Evolutionary conservation across 2,113 vertebrate species (phyloP), one percentile per base, ranked within the genome.

Genomic region (Aspiorhynchus laticeps): DNA sequence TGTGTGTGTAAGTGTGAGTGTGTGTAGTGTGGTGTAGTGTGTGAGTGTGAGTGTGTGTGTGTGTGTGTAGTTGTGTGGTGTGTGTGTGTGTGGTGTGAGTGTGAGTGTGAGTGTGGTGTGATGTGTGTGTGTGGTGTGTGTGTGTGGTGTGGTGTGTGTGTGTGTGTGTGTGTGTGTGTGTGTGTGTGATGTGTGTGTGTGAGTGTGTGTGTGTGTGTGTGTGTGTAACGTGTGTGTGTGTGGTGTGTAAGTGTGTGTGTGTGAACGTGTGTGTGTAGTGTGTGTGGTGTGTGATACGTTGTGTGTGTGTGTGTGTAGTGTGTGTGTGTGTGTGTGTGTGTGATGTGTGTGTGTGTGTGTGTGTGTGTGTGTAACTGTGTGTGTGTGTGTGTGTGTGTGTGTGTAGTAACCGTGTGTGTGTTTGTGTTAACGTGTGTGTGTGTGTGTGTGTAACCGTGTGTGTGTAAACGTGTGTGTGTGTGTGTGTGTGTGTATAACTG

Each of bases 51-150:
- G 28, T 69, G 7, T 33, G 28, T 19, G 67, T 19, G 33, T 24
- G 21, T 74, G 38, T 38, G n/a, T n/a, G n/a, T n/a, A n/a, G n/a
- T n/a, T 46, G 53, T 24, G 85, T 48, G 26, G 71, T 84, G 67
- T 77, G 9, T 11, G 28, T 69, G 7, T 33, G 28, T 19, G 67
- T 19, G 33, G n/a, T n/a, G n/a, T n/a, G n/a, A n/a, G n/a, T n/a
- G n/a, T n/a, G n/a, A n/a, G n/a, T n/a, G n/a, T n/a, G n/a, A n/a
- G n/a, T n/a, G n/a, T n/a, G n/a, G n/a, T n/a, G n/a, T n/a, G n/a
- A n/a, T 46, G 53, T 24, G 85, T 48, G 26, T 43, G 71, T 84
- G 67, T 77, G n/a, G 9, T 11, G 28, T 69, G 7, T 33, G 28
- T 19, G 67, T 19, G 33, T 24, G n/a, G n/a, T n/a, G n/a, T n/a